Conservation (phyloP, 2,113 vertebrate genomes). For the Laticauda colubrina region DNA sequence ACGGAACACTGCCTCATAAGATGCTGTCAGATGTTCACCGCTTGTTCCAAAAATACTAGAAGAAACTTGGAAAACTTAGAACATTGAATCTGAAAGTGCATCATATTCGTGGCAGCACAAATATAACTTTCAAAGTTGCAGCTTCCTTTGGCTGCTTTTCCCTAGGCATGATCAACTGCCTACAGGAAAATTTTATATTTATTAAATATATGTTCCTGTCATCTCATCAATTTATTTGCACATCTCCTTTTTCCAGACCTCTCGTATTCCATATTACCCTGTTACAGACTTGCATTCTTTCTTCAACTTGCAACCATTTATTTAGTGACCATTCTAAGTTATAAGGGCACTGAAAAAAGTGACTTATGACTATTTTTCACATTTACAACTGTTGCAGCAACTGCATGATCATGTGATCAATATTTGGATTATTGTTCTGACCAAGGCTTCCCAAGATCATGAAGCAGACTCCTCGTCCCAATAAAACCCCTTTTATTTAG, state of each 20-base stretch:
- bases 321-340: not conserved
- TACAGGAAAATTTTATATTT: conserved; percentile 37
- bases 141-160: conserved; percentile 49
- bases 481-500: too few species aligned
- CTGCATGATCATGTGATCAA: not conserved
- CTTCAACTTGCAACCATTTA: not conserved
- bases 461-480: too few species aligned
- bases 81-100: conserved; percentile 20
- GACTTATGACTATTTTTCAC: not conserved
- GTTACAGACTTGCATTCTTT: not conserved
- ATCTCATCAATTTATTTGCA: conserved; percentile 8
- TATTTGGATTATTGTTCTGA: not conserved
- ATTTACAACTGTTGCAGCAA: not conserved
- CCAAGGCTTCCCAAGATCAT: too few species aligned
- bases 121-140: conserved; percentile 33
- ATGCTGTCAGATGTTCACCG: not conserved
- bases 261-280: not conserved
- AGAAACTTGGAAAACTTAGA: conserved; percentile 12
- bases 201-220: not conserved
- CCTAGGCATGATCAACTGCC: conserved; percentile 51
- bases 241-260: conserved; percentile 8
- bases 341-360: not conserved
- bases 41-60: not conserved
- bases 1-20: not conserved
- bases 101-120: conserved; percentile 39